A percentile compares a stretch with the other conserved stretches of the same genome.
Conservation (phyloP, 2,888 invertebrate genomes). For the Amiota minor region DNA sequence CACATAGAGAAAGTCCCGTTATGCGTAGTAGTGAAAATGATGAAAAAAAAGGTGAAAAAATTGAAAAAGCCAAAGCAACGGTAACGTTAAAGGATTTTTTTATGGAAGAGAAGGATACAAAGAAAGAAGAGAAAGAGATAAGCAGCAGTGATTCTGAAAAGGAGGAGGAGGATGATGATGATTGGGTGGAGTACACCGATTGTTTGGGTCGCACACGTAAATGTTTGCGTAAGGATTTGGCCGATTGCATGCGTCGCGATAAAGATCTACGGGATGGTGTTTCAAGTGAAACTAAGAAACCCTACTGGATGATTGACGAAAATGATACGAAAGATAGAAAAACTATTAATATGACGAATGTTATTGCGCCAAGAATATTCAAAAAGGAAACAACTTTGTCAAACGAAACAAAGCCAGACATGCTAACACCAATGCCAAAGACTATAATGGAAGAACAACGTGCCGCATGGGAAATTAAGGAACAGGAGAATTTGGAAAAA, state of each 20-base stretch:
- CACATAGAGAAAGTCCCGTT: slow-evolving; percentile 26
- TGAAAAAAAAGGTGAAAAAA: slow-evolving; percentile 35
- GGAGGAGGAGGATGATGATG: slow-evolving; percentile 76
- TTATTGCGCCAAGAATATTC: slow-evolving; percentile 61
- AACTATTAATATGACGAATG: slow-evolving; percentile 38
- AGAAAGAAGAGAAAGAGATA: not conserved
- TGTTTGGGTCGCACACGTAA: slow-evolving; percentile 89
- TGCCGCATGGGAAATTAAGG: slow-evolving; percentile 91
- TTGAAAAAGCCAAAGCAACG: no score
- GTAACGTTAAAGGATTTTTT: not conserved
- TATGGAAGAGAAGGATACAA: not conserved
- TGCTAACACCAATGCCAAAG: slow-evolving; percentile 44
- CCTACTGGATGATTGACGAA: slow-evolving; percentile 72
- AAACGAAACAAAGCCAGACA: slow-evolving; percentile 74
- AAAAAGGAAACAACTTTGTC: slow-evolving; percentile 69
- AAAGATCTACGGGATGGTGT: slow-evolving; percentile 71
- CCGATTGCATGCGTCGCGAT: slow-evolving; percentile 79
- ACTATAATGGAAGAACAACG: slow-evolving; percentile 82
- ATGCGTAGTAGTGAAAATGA: slow-evolving; percentile 73
- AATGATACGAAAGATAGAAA: slow-evolving; percentile 45
- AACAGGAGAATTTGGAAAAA: slow-evolving; percentile 81
- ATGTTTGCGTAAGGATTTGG: slow-evolving; percentile 86
- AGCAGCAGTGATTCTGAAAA: not conserved
- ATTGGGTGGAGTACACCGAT: slow-evolving; percentile 91
- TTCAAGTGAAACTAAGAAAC: slow-evolving; percentile 69